Evolutionary conservation across 1,140 invertebrate genomes (phyloP).

Genomic region (Lepidurus apus): DNA sequence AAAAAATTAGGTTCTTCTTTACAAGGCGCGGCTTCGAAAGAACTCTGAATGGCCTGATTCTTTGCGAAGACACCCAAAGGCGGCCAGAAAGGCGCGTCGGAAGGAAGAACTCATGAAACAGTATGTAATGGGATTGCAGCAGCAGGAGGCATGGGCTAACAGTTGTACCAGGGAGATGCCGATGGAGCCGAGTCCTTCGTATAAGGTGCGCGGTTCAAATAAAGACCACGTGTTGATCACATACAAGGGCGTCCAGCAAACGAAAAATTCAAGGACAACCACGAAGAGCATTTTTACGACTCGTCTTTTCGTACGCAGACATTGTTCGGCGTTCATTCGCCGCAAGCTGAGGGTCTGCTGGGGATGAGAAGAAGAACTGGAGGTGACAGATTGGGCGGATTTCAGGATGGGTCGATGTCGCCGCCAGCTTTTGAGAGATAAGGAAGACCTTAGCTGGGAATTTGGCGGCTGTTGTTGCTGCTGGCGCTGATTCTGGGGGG

Average conservation of each 20-base stretch:
- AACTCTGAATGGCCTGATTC: background rate
- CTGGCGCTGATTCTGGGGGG: background rate
- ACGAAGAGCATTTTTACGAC: constrained; percentile 58
- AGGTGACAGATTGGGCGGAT: constrained; percentile 2
- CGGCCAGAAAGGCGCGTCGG: constrained; percentile 55
- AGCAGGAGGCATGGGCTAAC: constrained; percentile 61
- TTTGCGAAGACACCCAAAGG: constrained; percentile 49
- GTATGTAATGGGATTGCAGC: constrained; percentile 69
- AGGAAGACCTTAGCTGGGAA: background rate
- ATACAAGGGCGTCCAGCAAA: constrained; percentile 69
- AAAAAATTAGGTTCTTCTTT: background rate
- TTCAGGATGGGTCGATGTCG: background rate
- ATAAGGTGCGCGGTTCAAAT: constrained; percentile 52
- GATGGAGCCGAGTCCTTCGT: constrained; percentile 48
- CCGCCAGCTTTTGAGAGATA: background rate
- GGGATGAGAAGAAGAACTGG: background rate
- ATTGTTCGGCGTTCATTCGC: constrained; percentile 45
- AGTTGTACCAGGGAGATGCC: constrained; percentile 58
- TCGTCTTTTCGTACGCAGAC: constrained; percentile 47
- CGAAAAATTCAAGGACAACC: constrained; percentile 66
- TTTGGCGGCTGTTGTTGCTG: background rate
- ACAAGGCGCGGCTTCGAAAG: constrained; percentile 1
- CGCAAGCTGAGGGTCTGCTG: constrained; percentile 34
- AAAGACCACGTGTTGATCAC: constrained; percentile 58
- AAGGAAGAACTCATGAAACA: constrained; percentile 67